Conservation (phyloP, 2,797 vertebrate genomes). For the Danio tinwini region DNA sequence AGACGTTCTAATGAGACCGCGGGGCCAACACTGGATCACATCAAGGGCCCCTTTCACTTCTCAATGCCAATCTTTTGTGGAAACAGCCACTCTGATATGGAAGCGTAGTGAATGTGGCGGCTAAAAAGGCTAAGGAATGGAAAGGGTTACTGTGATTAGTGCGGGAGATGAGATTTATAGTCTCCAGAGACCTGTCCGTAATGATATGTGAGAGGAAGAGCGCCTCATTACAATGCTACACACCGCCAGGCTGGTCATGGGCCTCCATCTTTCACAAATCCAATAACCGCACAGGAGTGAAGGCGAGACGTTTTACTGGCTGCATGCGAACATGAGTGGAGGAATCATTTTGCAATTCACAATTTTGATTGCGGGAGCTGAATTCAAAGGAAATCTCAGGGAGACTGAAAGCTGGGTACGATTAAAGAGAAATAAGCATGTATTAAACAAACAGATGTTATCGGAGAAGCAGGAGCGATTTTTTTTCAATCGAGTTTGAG, state of each 20-base stretch:
- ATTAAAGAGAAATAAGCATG: constrained; percentile 43
- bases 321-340: constrained; percentile 33
- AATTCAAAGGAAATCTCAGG: constrained; percentile 44
- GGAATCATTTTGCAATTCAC: no score
- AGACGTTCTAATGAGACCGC: constrained; percentile 59
- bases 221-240: constrained; percentile 61
- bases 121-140: constrained; percentile 40
- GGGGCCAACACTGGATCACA: constrained; percentile 54
- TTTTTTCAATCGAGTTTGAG: constrained; percentile 5
- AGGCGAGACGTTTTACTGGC: constrained; percentile 45
- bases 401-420: constrained; percentile 34
- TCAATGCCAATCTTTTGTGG: constrained; percentile 48
- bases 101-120: constrained; percentile 34
- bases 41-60: constrained; percentile 51
- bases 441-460: constrained; percentile 44
- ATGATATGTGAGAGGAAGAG: constrained; percentile 61
- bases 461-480: constrained; percentile 4
- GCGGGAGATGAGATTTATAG: constrained; percentile 59
- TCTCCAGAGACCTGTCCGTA: constrained; percentile 56
- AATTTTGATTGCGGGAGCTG: constrained; percentile 22
- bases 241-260: constrained; percentile 52
- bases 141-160: constrained; percentile 56
- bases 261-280: constrained; percentile 61
- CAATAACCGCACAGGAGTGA: constrained; percentile 50
- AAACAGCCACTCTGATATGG: constrained; percentile 30